Conservation (phyloP, 2,888 invertebrate genomes). For the Cryptus viduatorius region DNA sequence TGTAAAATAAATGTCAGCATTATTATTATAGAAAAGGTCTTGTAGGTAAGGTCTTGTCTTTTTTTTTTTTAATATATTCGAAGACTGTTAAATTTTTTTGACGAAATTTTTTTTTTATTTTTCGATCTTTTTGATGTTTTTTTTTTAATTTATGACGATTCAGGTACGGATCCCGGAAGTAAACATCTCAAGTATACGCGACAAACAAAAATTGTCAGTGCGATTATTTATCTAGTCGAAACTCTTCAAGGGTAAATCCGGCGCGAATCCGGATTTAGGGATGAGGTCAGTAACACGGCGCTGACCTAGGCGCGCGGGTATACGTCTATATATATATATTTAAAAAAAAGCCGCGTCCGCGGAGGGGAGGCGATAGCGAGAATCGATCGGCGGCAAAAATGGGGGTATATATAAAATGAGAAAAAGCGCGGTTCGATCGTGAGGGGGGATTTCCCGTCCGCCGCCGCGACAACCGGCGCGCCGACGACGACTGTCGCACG, state of each 20-base stretch:
- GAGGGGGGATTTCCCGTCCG: constrained; percentile 41
- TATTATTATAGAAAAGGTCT: no score
- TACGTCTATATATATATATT: neutral
- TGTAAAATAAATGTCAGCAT: neutral
- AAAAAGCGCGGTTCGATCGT: constrained; percentile 37
- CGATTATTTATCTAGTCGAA: neutral
- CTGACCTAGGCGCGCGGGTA: constrained; percentile 31
- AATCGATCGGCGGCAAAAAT: constrained; percentile 32
- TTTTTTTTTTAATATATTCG: no score
- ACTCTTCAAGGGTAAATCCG: neutral
- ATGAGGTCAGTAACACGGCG: constrained; percentile 53
- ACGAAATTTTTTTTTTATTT: no score
- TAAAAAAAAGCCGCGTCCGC: neutral
- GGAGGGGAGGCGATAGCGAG: neutral
- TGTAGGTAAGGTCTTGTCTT: no score
- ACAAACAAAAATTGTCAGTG: neutral
- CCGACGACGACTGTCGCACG: constrained; percentile 26
- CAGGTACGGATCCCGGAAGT: neutral
- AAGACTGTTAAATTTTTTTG: no score
- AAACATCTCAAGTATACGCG: neutral
- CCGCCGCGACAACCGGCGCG: constrained; percentile 25
- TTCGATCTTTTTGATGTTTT: no score
- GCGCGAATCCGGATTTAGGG: constrained; percentile 3
- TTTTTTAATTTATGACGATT: neutral
- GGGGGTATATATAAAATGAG: constrained; percentile 13